A percentile compares a stretch with the other conserved stretches of the same genome.
Conservation (phyloP, 2,113 vertebrate species). For the Seriola quinqueradiata region DNA sequence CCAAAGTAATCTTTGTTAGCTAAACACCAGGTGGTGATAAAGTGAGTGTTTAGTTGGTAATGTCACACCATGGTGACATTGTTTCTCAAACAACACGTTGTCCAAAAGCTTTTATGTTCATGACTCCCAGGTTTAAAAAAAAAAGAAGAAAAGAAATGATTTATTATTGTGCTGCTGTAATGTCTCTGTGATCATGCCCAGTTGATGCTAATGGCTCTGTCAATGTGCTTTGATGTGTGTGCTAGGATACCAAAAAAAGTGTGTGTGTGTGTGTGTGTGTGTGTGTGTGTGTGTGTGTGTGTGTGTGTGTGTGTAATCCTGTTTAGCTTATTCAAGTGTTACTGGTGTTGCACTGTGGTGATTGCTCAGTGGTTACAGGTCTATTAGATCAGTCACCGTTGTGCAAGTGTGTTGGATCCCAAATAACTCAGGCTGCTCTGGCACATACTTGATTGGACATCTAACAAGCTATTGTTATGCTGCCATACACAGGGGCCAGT, state of each 20-base stretch:
- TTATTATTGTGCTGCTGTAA: slow-evolving; percentile 26
- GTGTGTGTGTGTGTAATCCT: slow-evolving; percentile 2
- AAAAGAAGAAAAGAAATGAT: neutral
- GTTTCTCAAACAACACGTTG: slow-evolving; percentile 11
- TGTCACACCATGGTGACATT: neutral
- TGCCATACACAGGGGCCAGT: slow-evolving; percentile 4
- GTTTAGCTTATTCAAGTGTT: slow-evolving; percentile 7
- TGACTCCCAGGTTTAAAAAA: neutral
- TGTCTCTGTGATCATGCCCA: neutral
- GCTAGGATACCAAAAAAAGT: neutral
- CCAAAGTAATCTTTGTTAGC: slow-evolving; percentile 16
- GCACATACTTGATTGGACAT: slow-evolving; percentile 51
- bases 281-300: neutral
- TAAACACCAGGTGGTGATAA: slow-evolving; percentile 44
- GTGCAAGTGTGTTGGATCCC: slow-evolving; percentile 3
- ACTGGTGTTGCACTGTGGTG: neutral
- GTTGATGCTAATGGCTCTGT: neutral
- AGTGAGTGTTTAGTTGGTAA: slow-evolving; percentile 35
- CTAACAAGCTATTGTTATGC: slow-evolving; percentile 32
- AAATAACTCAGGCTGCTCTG: slow-evolving; percentile 17
- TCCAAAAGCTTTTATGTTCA: neutral
- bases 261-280: neutral
- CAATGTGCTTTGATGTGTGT: neutral
- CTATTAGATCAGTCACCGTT: slow-evolving; percentile 1
- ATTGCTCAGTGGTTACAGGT: slow-evolving; percentile 35